Percentiles rank a stretch among this genome's conserved stretches.
phyloP scores from a whole-genome alignment of 2,888 invertebrate species.

The Diabrotica balteata region DNA sequence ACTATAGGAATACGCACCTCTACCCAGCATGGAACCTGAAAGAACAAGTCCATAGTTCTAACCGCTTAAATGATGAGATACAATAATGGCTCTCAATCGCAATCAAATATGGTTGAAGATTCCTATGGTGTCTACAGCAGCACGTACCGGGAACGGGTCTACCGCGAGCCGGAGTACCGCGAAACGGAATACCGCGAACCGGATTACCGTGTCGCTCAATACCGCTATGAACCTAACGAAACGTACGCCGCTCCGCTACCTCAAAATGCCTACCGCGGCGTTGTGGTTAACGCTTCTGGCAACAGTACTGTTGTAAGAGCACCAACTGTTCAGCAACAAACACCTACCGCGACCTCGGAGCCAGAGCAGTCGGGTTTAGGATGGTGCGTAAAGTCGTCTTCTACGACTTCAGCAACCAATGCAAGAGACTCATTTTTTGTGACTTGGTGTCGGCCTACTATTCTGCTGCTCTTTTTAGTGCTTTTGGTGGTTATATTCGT shows the following conservation, averaged over 20 bases:
- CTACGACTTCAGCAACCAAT: slow-evolving; percentile 45
- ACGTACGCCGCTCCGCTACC: slow-evolving; percentile 55
- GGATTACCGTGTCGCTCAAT: slow-evolving; percentile 33
- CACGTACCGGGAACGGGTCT: slow-evolving; percentile 38
- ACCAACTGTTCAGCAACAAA: slow-evolving; percentile 36
- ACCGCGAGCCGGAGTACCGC: slow-evolving; percentile 44
- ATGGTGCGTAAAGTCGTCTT: slow-evolving; percentile 50
- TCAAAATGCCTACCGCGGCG: slow-evolving; percentile 51
- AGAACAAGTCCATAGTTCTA: background rate
- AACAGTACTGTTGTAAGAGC: slow-evolving; percentile 53
- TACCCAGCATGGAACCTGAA: background rate
- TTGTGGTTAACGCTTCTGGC: slow-evolving; percentile 58
- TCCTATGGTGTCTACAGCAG: slow-evolving; percentile 60
- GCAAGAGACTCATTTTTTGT: slow-evolving; percentile 58
- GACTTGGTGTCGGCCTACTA: slow-evolving; percentile 67
- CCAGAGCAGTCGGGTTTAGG: slow-evolving; percentile 41
- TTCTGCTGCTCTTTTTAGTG: slow-evolving; percentile 65
- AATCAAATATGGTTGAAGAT: slow-evolving; percentile 55
- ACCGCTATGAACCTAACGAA: slow-evolving; percentile 41
- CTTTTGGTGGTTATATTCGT: slow-evolving; percentile 67
- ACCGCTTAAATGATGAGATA: slow-evolving; percentile 42
- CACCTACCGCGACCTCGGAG: slow-evolving; percentile 26
- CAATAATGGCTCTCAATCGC: slow-evolving; percentile 51
- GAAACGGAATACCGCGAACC: slow-evolving; percentile 41
- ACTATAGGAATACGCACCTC: slow-evolving; percentile 2